phyloP scores from a whole-genome alignment of 1,140 invertebrate species.

The Heterodera carotae region DNA sequence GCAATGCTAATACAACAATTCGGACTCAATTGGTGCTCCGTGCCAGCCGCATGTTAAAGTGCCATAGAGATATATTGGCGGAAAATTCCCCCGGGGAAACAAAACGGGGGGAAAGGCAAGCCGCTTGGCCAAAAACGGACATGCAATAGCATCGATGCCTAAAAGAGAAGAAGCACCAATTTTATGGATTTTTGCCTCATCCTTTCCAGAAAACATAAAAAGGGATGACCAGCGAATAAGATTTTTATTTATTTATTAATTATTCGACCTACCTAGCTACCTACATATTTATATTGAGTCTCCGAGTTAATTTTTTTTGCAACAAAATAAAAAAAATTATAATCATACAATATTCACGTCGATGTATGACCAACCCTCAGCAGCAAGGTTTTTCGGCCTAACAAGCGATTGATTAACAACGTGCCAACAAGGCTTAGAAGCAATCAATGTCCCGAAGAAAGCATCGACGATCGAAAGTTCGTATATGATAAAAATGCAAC shows the following conservation, averaged over 20 bases:
- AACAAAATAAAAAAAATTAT: no score
- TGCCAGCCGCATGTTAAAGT: not conserved
- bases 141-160: not conserved
- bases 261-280: no score
- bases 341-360: not conserved
- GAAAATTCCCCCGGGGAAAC: not conserved
- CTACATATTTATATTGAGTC: no score
- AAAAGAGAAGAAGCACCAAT: conserved; percentile 1
- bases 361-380: not conserved
- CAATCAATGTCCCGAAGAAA: conserved; percentile 7
- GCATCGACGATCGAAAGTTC: conserved; percentile 21
- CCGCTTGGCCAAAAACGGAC: not conserved
- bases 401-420: no score
- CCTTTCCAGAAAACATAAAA: not conserved
- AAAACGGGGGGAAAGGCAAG: not conserved
- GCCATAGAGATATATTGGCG: not conserved
- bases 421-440: no score
- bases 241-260: no score
- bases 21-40: not conserved
- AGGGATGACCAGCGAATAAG: not conserved
- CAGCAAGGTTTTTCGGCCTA: not conserved
- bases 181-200: conserved; percentile 23
- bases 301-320: no score
- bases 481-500: not conserved
- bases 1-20: not conserved